These are phyloP conservation scores for Buphagus erythrorhynchus DNA, from an alignment of 2,797 vertebrate species.

Conservation along the genomic window DNA sequence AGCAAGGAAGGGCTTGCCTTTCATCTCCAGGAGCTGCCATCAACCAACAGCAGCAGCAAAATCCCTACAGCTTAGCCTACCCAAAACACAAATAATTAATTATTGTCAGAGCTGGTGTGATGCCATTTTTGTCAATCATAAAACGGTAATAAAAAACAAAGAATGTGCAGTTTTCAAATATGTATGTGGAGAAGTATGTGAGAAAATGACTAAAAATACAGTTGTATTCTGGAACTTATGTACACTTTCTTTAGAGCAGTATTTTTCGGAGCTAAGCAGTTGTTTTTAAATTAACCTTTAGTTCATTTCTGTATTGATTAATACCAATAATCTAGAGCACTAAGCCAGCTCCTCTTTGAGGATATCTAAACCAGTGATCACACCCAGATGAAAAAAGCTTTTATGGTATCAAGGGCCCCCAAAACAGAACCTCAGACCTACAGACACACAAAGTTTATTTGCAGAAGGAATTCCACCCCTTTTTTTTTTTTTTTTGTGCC, in stretches of 20 bases:
- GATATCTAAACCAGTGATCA: not conserved
- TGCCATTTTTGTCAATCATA: not conserved
- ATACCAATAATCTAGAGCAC: not conserved
- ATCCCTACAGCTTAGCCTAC: not conserved
- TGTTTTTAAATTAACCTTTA: not conserved
- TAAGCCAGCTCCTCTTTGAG: not conserved
- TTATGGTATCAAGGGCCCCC: not conserved
- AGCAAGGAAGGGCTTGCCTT: not conserved
- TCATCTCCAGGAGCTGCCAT: not conserved
- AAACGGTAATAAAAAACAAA: not conserved
- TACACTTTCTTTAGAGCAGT: not conserved
- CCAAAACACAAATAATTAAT: not conserved
- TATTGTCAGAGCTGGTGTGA: not conserved
- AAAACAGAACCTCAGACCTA: not conserved
- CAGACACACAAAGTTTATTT: not conserved
- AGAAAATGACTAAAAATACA: not conserved
- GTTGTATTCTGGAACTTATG: not conserved
- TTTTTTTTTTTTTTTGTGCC: not conserved
- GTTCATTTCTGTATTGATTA: not conserved
- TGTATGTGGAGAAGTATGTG: not conserved
- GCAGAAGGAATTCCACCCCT: not conserved
- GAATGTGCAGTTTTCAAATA: not conserved
- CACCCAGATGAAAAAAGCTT: not conserved
- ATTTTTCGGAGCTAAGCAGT: not conserved
- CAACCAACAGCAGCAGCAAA: not conserved